Evolutionary conservation across 2,888 invertebrate species (phyloP), one percentile per base, ranked within the genome.

Genomic region (Nomada flava): DNA sequence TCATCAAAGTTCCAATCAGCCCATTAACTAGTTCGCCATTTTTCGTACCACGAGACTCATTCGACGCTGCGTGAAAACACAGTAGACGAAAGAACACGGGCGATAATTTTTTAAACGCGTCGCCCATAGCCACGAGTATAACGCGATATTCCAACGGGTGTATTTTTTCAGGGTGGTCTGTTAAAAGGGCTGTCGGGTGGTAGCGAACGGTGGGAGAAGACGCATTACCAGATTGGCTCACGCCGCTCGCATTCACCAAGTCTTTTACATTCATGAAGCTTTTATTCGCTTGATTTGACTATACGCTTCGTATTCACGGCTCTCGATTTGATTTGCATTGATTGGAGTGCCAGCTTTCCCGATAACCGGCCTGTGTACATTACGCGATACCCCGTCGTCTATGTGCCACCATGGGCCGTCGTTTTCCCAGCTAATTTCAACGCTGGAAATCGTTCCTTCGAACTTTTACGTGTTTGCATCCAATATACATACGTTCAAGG

Each of bases 321-420:
- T 91, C 90, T 90, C 92, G 92, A 93, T 93, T 93, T 92, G 90
- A 93, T 93, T 93, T 93, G 93, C 93, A 93, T 93, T 93, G 93
- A 93, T 93, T 93, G 92, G 92, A 93, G 93, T 93, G 92, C 90
- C 88, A 81, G 84, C 64, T 83, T 83, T 79, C 78, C 84, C 88
- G 87, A 87, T 89, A 85, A 87, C 87, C 80, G 79, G 36, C 64
- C 29, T 36, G 70, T 44, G 42, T 44, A 42, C 65, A 29, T 50
- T 26, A 20, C 65, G 77, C 81, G 65, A 57, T 44, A 60, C 62
- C 60, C 53, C 23, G 42, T 13, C 62, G 47, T 57, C 60, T 47
- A 59, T 42, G 76, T 55, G 62, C 65, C 52, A 53, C 47, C 59
- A 42, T 15, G 15, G 4, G 15, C 18, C 36, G 20, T 15, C 15